phyloP scores from a whole-genome alignment of 1,140 invertebrate species.

The Cherax quadricarinatus region DNA sequence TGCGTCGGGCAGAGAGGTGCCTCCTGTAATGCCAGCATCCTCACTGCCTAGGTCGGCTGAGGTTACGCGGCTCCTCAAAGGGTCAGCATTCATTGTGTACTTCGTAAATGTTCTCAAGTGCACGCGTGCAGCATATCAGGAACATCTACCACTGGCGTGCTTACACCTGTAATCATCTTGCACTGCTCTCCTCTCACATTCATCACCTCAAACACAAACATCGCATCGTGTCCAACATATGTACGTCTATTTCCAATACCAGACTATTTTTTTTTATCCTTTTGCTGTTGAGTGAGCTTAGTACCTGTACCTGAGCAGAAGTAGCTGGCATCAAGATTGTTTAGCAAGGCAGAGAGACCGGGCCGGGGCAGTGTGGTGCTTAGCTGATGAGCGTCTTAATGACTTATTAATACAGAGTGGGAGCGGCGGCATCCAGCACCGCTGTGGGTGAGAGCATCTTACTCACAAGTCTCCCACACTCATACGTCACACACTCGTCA shows the following conservation, averaged over 20 bases:
- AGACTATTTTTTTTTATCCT: no score
- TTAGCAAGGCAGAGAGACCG: background rate
- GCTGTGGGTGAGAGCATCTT: background rate
- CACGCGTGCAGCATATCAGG: background rate
- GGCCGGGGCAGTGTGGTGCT: background rate
- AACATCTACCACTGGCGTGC: background rate
- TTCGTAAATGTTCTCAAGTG: background rate
- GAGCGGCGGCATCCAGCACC: background rate
- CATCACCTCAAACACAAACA: background rate
- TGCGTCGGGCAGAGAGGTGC: no score
- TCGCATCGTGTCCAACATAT: no score
- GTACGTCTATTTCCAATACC: no score
- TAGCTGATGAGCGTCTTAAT: background rate
- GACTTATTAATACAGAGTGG: conserved; percentile 1
- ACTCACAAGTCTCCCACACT: background rate
- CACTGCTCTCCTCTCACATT: background rate
- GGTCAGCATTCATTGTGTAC: background rate
- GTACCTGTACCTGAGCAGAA: no score
- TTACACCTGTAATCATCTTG: background rate
- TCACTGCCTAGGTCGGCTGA: background rate
- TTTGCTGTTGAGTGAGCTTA: no score
- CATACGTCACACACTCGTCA: background rate
- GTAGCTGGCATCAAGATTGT: background rate
- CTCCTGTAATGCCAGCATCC: no score
- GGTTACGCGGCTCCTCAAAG: background rate